phyloP scores from a whole-genome alignment of 2,888 invertebrate genomes.

The Tipula confusa region DNA sequence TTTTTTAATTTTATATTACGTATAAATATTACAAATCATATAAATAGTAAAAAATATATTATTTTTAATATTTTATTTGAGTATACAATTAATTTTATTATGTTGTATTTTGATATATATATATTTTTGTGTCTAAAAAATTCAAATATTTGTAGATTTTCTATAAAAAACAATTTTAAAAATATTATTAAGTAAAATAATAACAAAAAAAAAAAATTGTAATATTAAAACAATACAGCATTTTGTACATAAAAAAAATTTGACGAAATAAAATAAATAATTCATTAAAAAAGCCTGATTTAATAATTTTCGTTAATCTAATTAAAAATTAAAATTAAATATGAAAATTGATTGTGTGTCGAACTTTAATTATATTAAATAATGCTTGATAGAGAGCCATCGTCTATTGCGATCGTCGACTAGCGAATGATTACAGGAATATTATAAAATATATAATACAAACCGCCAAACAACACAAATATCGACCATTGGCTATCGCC shows the following conservation, averaged over 20 bases:
- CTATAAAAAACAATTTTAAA: neutral
- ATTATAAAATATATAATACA: too few relatives aligned
- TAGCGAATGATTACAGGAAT: too few relatives aligned
- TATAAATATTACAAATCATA: neutral
- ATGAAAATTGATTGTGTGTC: too few relatives aligned
- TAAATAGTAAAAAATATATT: neutral
- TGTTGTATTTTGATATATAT: neutral
- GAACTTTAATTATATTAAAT: too few relatives aligned
- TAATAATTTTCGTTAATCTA: neutral
- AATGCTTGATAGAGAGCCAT: too few relatives aligned
- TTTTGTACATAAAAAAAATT: conserved; percentile 15
- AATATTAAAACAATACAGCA: neutral
- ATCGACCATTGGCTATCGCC: too few relatives aligned
- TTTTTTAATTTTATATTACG: neutral
- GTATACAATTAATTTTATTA: neutral
- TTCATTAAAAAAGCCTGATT: neutral
- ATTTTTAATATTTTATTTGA: neutral
- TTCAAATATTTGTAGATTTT: conserved; percentile 13
- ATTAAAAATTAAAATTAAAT: too few relatives aligned
- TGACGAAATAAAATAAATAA: conserved; percentile 26
- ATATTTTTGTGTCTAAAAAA: conserved; percentile 7
- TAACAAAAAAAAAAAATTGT: neutral
- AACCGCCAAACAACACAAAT: too few relatives aligned
- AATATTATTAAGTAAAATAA: neutral
- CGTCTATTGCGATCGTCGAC: too few relatives aligned